phyloP scores from a whole-genome alignment of 2,113 vertebrate species.

The Cryptotis parvus region DNA sequence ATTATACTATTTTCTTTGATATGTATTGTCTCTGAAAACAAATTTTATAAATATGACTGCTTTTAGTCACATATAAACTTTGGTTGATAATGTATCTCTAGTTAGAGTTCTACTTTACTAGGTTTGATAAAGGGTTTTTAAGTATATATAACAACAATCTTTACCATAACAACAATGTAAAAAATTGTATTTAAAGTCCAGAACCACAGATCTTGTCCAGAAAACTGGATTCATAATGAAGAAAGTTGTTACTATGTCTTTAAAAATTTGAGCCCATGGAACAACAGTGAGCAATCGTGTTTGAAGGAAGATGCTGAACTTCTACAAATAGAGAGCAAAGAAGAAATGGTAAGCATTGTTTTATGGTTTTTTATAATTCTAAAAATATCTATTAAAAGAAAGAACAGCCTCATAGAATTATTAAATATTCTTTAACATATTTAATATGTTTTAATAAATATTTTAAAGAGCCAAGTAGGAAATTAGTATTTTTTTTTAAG shows the following conservation, averaged over 20 bases:
- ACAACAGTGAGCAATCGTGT: slow-evolving; percentile 1
- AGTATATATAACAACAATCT: not conserved
- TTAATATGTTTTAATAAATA: not conserved
- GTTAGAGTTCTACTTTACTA: not conserved
- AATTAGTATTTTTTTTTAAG: not conserved
- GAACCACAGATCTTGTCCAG: slow-evolving; percentile 60
- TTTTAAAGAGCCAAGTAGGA: not conserved
- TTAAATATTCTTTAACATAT: slow-evolving; percentile 3
- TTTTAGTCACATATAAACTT: not conserved
- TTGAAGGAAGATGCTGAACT: slow-evolving; percentile 8
- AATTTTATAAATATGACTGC: not conserved
- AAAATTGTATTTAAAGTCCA: slow-evolving; percentile 58
- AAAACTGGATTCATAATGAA: slow-evolving; percentile 68
- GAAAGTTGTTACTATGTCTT: slow-evolving; percentile 62
- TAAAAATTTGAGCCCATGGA: not conserved
- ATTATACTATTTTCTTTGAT: not conserved
- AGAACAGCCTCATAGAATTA: not conserved
- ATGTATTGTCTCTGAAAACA: not conserved
- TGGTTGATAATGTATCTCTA: not conserved
- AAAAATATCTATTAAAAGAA: slow-evolving; percentile 43
- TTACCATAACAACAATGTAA: slow-evolving; percentile 13
- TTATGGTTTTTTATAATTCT: not conserved
- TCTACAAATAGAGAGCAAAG: slow-evolving; percentile 73
- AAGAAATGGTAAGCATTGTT: slow-evolving; percentile 74
- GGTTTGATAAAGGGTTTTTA: not conserved